A percentile compares a stretch with the other conserved stretches of the same genome.
Conservation (phyloP, 1,140 invertebrate species). For the Pachypeltis micranthus region DNA sequence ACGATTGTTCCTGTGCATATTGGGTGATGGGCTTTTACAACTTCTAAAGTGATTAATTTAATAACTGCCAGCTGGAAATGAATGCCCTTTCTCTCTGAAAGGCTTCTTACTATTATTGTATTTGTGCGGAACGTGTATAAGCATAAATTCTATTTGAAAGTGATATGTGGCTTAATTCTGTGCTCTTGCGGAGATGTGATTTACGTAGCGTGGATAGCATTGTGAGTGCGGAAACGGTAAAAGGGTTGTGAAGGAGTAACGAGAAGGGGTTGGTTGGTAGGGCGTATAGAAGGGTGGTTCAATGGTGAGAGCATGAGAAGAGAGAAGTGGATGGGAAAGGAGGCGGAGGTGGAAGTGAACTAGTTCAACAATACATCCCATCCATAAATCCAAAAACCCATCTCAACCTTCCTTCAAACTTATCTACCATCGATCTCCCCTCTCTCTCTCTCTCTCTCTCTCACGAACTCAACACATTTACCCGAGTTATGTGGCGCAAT, state of each 20-base stretch:
- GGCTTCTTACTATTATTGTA: background rate
- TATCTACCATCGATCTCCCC: background rate
- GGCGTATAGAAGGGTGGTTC: too few species aligned
- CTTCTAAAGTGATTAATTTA: too few species aligned
- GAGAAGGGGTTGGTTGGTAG: too few species aligned
- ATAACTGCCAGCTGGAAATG: too few species aligned
- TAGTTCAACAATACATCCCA: constrained; percentile 10
- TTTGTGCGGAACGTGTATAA: constrained; percentile 1
- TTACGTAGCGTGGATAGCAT: constrained; percentile 10
- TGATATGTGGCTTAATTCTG: constrained; percentile 9
- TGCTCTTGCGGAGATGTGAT: background rate
- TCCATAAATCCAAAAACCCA: constrained; percentile 7
- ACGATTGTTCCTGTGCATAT: too few species aligned
- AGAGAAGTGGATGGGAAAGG: background rate
- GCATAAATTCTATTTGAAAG: background rate
- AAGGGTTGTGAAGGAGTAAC: too few species aligned
- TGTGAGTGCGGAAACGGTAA: constrained; percentile 10
- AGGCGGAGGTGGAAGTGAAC: background rate
- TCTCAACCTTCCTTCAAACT: constrained; percentile 3
- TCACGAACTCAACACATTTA: constrained; percentile 5
- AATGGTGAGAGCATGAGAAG: too few species aligned
- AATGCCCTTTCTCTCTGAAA: too few species aligned
- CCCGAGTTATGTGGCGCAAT: constrained; percentile 6
- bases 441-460: constrained; percentile 9
- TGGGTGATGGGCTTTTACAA: too few species aligned